phyloP scores from a whole-genome alignment of 2,797 vertebrate genomes.

The Gorsachius magnificus region DNA sequence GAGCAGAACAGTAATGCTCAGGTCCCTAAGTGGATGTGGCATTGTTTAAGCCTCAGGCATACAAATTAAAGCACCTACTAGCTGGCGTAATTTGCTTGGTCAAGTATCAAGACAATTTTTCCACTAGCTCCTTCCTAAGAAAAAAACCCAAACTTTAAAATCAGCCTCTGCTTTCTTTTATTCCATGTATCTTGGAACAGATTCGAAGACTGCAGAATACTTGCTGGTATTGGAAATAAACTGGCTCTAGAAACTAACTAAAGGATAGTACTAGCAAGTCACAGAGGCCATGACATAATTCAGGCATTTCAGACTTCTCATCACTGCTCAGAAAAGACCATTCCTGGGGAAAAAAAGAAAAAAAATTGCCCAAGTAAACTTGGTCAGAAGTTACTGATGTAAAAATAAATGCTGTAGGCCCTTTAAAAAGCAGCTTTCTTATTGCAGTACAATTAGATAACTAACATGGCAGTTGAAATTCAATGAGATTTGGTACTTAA shows the following conservation, averaged over 20 bases:
- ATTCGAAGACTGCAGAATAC: neutral
- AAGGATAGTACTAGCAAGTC: neutral
- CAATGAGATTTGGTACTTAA: conserved; percentile 18
- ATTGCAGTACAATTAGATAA: conserved; percentile 16
- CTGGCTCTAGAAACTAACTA: neutral
- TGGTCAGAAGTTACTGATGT: neutral
- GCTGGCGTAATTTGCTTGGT: conserved; percentile 69
- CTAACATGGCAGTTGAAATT: neutral
- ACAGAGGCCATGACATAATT: neutral
- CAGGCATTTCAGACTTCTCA: neutral
- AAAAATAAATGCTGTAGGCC: neutral
- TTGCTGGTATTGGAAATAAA: neutral
- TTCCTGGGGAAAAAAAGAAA: neutral
- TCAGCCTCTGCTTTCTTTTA: neutral
- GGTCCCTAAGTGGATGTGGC: conserved; percentile 68
- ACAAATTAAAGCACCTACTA: conserved; percentile 73
- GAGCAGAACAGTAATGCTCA: conserved; percentile 48
- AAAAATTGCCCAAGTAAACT: neutral
- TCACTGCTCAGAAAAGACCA: neutral
- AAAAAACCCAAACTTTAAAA: conserved; percentile 37
- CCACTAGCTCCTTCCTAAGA: conserved; percentile 54
- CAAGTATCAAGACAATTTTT: conserved; percentile 68
- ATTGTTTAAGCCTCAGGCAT: conserved; percentile 63
- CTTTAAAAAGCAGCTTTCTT: conserved; percentile 27
- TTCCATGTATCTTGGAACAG: neutral